Conservation (phyloP, 1,140 invertebrate species). For the Harlomillsia oculata region DNA sequence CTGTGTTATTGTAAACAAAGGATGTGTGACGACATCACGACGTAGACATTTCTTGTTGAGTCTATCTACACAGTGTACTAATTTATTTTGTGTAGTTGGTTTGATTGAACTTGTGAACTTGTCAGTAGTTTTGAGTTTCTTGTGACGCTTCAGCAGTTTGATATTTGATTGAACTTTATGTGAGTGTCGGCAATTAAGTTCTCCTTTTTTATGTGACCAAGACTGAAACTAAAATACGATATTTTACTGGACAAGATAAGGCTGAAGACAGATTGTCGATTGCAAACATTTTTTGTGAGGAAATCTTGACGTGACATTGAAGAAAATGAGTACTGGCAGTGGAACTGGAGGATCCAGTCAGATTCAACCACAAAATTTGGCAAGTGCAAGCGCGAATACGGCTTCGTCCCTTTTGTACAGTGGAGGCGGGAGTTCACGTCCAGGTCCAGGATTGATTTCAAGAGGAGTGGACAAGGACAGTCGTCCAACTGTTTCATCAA, state of each 20-base stretch:
- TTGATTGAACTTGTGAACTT: no score
- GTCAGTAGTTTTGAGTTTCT: neutral
- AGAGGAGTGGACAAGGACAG: neutral
- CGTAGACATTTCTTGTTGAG: no score
- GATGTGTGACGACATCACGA: no score
- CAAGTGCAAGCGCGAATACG: constrained; percentile 23
- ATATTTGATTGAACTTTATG: neutral
- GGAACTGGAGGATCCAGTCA: constrained; percentile 9
- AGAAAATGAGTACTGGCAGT: constrained; percentile 4
- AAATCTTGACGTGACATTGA: no score
- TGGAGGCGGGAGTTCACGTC: constrained; percentile 7
- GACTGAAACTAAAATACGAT: neutral
- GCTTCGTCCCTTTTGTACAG: constrained; percentile 23
- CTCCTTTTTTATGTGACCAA: no score
- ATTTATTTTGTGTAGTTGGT: no score
- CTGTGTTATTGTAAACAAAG: no score
- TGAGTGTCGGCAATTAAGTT: neutral
- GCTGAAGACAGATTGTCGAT: no score
- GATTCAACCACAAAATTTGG: constrained; percentile 27
- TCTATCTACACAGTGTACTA: no score
- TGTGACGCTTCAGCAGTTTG: neutral
- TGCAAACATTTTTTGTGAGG: no score
- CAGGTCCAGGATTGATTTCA: constrained; percentile 18
- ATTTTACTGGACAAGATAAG: neutral
- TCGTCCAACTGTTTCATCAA: constrained; percentile 5